Conservation (phyloP, 1,140 invertebrate genomes). For the Condylostylus longicornis region DNA sequence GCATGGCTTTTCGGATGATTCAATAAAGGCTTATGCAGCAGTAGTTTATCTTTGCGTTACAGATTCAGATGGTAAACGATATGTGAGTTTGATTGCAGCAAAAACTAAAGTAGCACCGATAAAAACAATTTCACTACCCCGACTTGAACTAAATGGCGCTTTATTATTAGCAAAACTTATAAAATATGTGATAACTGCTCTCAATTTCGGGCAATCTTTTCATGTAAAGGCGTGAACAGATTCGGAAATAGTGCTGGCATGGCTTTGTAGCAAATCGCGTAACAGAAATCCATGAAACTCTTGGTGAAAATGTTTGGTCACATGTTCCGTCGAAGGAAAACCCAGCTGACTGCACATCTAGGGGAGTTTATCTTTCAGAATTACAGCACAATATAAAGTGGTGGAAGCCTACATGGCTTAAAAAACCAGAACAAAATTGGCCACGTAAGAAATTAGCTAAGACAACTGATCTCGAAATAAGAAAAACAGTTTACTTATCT, state of each 20-base stretch:
- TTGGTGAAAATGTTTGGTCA: background rate
- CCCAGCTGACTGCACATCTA: slow-evolving; percentile 8
- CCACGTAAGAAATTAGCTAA: too few species aligned
- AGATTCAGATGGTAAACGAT: too few species aligned
- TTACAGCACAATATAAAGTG: background rate
- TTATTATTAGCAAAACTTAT: background rate
- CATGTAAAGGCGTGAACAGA: background rate
- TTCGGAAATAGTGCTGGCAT: background rate
- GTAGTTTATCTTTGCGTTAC: too few species aligned
- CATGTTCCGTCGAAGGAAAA: slow-evolving; percentile 9
- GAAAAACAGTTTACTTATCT: too few species aligned
- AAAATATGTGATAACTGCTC: background rate
- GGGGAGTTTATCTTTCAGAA: background rate
- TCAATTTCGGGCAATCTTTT: background rate
- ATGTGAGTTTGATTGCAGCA: too few species aligned
- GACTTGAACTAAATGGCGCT: background rate
- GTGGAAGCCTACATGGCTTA: background rate
- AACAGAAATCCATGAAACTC: background rate
- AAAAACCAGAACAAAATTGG: background rate
- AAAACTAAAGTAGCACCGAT: too few species aligned
- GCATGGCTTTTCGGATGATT: too few species aligned
- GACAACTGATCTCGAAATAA: too few species aligned
- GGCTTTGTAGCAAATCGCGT: background rate
- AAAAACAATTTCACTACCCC: slow-evolving; percentile 11
- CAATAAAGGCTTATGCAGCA: too few species aligned